Evolutionary conservation across 2,888 invertebrate genomes (phyloP), one percentile per base, ranked within the genome.

Genomic region (Stomorhina lunata): DNA sequence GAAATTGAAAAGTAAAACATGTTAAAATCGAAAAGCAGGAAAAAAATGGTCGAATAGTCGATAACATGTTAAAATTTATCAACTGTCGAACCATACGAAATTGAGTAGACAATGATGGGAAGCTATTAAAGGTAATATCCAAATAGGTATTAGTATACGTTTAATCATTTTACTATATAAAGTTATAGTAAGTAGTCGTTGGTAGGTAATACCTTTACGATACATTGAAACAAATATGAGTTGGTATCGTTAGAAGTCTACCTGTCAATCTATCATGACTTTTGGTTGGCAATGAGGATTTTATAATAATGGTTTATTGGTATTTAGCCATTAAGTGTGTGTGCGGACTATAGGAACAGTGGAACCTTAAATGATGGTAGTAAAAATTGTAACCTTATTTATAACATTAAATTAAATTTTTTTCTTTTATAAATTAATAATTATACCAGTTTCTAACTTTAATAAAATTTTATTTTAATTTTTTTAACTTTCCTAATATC

Each of bases 81-180:
- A 43, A 32, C n/a, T n/a, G 22, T 20, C 17, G 53, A 22, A 63
- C 50, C 43, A 25, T 34, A 55, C 32, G 27, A 15, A 45, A 37
- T 55, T 34, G 12, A 32, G 34, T 34, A 22, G 53, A 71, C 55
- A 71, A 63, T 45, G 34, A 71, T 55, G 20, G 43, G 50, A 5
- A 61, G 45, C 78, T 63, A 61, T 78, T 45, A 71, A 78, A 78
- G 63, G 78, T 34, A 43, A 20, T 45, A 37, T 20, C 63, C 43
- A 63, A 76, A 76, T 53, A 68, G 10, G 12, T 25, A 6, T 12
- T n/a, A 22, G n/a, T n/a, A 7, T 2, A 17, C 29, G 27, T 29
- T 9, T 10, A 6, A 50, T n/a, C 32, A 59, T 45, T 45, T 25
- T 10, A 57, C 5, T 25, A n/a, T n/a, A n/a, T n/a, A n/a, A n/a